Evolutionary conservation across 2,888 invertebrate genomes (phyloP), one percentile per base, ranked within the genome.

Genomic region (Parnassius glacialis): DNA sequence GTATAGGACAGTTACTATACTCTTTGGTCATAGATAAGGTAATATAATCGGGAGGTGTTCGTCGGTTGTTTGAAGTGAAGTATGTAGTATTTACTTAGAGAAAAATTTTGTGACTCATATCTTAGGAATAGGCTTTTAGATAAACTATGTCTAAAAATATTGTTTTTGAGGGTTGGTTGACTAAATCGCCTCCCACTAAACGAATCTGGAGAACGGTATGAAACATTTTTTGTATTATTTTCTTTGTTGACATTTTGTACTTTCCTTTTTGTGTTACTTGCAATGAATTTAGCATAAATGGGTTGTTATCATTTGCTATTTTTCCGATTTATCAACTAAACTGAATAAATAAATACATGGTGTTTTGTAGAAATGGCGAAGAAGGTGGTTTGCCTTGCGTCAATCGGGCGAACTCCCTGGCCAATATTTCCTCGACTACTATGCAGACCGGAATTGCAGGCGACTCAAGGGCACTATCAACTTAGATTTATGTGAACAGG

Each of bases 401-500:
- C 96, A 97, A 82, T 95, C 96, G 47, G 97, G 97, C 71, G 97
- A 98, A 82, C 94, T 98, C 77, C 98, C 98, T 59, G 97, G 97
- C 62, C 98, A 98, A 87, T 98, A 96, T 92, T 95, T 97, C 80
- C 93, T 98, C 74, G 97, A 97, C 83, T 99, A 99, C 86, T 98
- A 96, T 87, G 96, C 97, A 48, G 98, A 98, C 84, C 94, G 95
- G 75, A 95, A 95, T 79, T 95, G 96, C 83, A 94, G 96, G 74
- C 96, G 97, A 78, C 92, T 96, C 71, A 97, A 97, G 91, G 97
- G 97, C 76, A 94, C 95, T 65, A 97, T 99, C 77, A 96, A 98
- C 93, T 93, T 99, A 78, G 98, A 98, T 92, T 96, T 97, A 83
- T 98, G 98, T 87, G 98, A 98, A 90, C 98, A 98, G 93, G 97